Evolutionary conservation across 2,888 invertebrate genomes (phyloP).

Genomic region (Branchellion lobata): DNA sequence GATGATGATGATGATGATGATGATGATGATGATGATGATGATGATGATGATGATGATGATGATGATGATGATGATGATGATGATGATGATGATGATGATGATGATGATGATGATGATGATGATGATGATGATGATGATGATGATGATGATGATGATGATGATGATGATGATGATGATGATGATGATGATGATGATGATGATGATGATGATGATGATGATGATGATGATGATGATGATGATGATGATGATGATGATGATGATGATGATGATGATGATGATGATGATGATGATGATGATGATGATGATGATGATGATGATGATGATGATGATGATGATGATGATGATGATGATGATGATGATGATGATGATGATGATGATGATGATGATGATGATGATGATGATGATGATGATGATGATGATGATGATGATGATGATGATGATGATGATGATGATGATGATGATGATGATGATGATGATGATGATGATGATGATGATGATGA

Average conservation of each 20-base stretch:
- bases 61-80: conserved; percentile 29
- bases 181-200: conserved; percentile 33
- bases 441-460: conserved; percentile 47
- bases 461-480: conserved; percentile 48
- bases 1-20: conserved; percentile 41
- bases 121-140: conserved; percentile 33
- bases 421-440: conserved; percentile 37
- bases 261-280: conserved; percentile 9
- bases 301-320: conserved; percentile 35
- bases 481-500: conserved; percentile 47
- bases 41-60: conserved; percentile 38
- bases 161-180: background rate
- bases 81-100: conserved; percentile 27
- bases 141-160: conserved; percentile 30
- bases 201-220: conserved; percentile 27
- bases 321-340: conserved; percentile 41
- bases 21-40: conserved; percentile 42
- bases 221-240: conserved; percentile 36
- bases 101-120: conserved; percentile 33
- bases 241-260: conserved; percentile 21
- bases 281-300: conserved; percentile 16
- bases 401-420: conserved; percentile 42
- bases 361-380: conserved; percentile 42
- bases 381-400: conserved; percentile 41
- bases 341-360: conserved; percentile 33